Base-by-base conservation (phyloP, 2,888 invertebrate genomes). In the Fabriciana adippe region DNA sequence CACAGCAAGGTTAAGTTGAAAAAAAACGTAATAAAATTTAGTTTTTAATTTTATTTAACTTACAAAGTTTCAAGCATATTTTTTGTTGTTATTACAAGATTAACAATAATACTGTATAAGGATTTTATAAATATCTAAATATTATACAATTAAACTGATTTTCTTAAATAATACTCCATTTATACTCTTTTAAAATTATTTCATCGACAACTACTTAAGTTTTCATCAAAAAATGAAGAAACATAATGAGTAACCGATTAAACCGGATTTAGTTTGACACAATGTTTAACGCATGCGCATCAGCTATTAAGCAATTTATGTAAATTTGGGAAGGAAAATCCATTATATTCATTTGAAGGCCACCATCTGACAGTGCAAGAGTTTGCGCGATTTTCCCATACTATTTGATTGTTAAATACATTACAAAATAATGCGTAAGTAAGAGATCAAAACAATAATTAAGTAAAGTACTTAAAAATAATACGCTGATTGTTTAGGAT, bases 361-460 rank as follows among this genome's bases (percentile, higher is more conserved):
- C 57, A 50, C 26, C 35, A 41, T 48, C 47, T 35, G 50, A 57
- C 48, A 60, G 51, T 66, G 55, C 61, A 67, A 64, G 31, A 18
- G 55, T 48, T 71, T 71, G 71, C 69, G 62, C 26, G 54, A 64
- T 59, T 71, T 71, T 71, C 69, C 71, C 69, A 69, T 71, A 66
- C 61, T 64, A 65, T 67, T 61, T 56, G 35, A 68, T 67, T 56
- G 56, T 64, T 61, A 26, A 16, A 59, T 64, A 41, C 45, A 56
- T 54, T 67, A 61, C 54, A 65, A 67, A 41, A 26, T 26, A 41
- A 57, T 51, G 5, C 26, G 26, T 26, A 26, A 45, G 41, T 57
- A 51, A 41, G 6, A 56, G 41, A 45, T 47, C 21, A 26, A 55
- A 6, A 41, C 63, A 54, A n/a, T 47, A 54, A 35, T 55, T 66